Base-by-base conservation (phyloP, 1,140 invertebrate genomes). In the Ceratitis capitata region DNA sequence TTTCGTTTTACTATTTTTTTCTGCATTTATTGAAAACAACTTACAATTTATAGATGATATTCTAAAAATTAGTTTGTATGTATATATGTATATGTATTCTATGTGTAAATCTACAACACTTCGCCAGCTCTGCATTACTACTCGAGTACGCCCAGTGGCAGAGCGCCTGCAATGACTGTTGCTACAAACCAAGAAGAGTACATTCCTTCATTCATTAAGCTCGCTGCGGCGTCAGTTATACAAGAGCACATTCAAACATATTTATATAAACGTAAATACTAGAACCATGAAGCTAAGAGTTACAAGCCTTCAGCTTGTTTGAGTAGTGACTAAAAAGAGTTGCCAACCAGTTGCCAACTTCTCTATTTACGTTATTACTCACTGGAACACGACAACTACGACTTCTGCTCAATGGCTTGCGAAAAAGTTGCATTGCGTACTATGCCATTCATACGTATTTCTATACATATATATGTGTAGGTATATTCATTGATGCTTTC, bases 191-290 rank as follows among this genome's bases (percentile, higher is more conserved):
- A 16, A 14, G 29, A 19, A 69, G 51, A 16, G 51, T 39, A 32
- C 42, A 78, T 78, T 78, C 42, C 42, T 78, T 78, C 69, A 78
- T 78, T 78, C 69, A 45, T 78, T 78, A 78, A 78, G 42, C 69
- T 45, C 39, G 16, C 26, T 3, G 39, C 45, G 35, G 69, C 69
- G 69, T 39, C 39, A 78, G 45, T 3, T 23, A 14, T 9, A 45
- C 35, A n/a, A n/a, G n/a, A n/a, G n/a, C n/a, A n/a, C n/a, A n/a
- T n/a, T n/a, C n/a, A n/a, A n/a, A 35, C 32, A 69, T 69, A 39
- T 5, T 6, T 19, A 39, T 29, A 69, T 16, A 35, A n/a, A n/a
- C n/a, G n/a, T n/a, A n/a, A 32, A 29, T 19, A 35, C 26, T 69
- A 69, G 26, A 69, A 69, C 16, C 29, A 35, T 10, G 16, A 16